A percentile compares a stretch with the other conserved stretches of the same genome.
These are phyloP conservation scores for Pyralis farinalis DNA, from an alignment of 2,888 invertebrate species.

Conservation along the genomic window DNA sequence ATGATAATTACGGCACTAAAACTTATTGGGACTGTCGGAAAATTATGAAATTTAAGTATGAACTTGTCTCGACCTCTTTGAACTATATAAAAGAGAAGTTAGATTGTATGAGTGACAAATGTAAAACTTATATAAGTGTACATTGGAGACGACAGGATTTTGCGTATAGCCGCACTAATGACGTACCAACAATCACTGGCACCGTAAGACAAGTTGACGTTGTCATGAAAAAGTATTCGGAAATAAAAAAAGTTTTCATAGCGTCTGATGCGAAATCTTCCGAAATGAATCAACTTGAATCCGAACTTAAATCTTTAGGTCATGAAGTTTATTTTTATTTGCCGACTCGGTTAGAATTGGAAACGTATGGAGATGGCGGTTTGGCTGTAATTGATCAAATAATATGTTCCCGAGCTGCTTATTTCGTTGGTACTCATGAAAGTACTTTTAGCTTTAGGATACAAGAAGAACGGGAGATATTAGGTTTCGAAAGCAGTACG, in stretches of 20 bases:
- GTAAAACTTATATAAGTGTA: conserved; percentile 89
- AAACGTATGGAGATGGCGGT: conserved; percentile 88
- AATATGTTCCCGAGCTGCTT: conserved; percentile 92
- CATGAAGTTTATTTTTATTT: conserved; percentile 48
- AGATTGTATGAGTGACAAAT: conserved; percentile 41
- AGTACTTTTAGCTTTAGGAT: conserved; percentile 98
- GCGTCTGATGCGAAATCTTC: conserved; percentile 90
- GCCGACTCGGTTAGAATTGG: conserved; percentile 69
- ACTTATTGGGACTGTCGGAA: conserved; percentile 93
- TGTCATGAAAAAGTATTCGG: conserved; percentile 75
- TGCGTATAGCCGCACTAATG: conserved; percentile 84
- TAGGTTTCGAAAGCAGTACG: conserved; percentile 89
- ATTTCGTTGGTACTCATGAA: conserved; percentile 95
- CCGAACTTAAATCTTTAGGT: conserved; percentile 51
- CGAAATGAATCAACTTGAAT: conserved; percentile 73
- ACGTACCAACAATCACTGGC: conserved; percentile 89
- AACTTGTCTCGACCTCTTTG: conserved; percentile 84
- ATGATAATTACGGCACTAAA: conserved; percentile 91
- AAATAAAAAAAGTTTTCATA: conserved; percentile 83
- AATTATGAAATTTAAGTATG: conserved; percentile 93
- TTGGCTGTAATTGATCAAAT: conserved; percentile 97
- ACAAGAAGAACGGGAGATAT: conserved; percentile 97
- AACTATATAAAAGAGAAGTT: conserved; percentile 73
- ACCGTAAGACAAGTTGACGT: conserved; percentile 88
- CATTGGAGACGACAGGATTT: conserved; percentile 96